Evolutionary conservation across 2,113 vertebrate species (phyloP).

Genomic region (Leuciscus idus): DNA sequence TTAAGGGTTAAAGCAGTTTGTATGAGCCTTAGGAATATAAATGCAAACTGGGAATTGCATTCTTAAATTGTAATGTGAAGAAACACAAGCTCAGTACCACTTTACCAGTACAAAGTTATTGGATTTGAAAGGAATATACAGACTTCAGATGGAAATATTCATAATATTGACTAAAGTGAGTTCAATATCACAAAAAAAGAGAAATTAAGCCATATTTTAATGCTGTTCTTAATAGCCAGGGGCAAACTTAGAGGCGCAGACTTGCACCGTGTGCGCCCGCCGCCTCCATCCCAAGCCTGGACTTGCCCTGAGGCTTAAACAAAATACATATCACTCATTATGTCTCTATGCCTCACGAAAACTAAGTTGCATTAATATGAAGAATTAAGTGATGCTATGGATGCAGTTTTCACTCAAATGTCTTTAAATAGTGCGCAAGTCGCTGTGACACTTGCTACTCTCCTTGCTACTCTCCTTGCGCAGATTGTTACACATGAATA

Average conservation of each 20-base stretch:
- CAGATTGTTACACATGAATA: too few relatives aligned
- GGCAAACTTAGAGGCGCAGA: slow-evolving; percentile 14
- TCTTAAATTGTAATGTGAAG: not conserved
- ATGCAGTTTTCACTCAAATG: not conserved
- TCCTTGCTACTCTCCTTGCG: not conserved
- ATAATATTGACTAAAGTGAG: slow-evolving; percentile 12
- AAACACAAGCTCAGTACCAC: not conserved
- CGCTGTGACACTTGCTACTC: not conserved
- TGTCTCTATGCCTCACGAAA: not conserved
- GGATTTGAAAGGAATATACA: not conserved
- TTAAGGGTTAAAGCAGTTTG: not conserved
- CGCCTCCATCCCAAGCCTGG: not conserved
- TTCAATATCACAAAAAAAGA: not conserved
- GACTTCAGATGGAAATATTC: slow-evolving; percentile 8
- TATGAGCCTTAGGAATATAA: not conserved
- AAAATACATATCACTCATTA: slow-evolving; percentile 28
- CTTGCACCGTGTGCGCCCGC: not conserved
- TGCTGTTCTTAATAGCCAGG: slow-evolving; percentile 7
- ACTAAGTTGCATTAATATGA: not conserved
- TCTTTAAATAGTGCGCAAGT: not conserved
- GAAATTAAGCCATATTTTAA: slow-evolving; percentile 11
- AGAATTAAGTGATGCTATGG: not conserved
- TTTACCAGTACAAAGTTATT: not conserved
- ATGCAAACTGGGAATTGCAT: not conserved
- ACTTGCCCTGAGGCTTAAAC: slow-evolving; percentile 40